Evolutionary conservation across 2,888 invertebrate genomes (phyloP), one percentile per base, ranked within the genome.

Genomic region (Caradrina kadenii): DNA sequence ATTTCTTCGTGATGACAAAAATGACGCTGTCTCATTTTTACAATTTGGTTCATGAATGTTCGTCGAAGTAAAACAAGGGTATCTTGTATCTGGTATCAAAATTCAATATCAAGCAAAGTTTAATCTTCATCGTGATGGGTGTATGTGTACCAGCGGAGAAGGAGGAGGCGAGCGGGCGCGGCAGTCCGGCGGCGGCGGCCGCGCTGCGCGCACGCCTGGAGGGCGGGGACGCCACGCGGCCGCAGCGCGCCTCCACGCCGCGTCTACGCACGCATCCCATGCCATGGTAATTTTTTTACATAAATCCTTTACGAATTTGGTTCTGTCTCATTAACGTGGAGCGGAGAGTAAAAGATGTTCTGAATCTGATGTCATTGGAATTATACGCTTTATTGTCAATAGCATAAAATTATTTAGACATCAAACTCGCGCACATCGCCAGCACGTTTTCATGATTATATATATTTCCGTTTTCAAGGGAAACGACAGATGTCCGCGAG

Each of bases 401-500:
- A 45, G 17, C 17, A 39, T 39, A 39, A 11, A 39, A 35, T 35
- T 6, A 8, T 35, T 35, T 6, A 1, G 35, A 13, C 39, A 39
- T 39, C 10, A 39, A 39, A 11, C 11, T 10, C 13, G 4, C 13
- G 3, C 39, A 0, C 2, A 39, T 13, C 2, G 7, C 13, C 2
- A 39, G 39, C 39, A 39, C 35, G 35, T 8, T 35, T 0, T 63
- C 8, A 26, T 26, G 26, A 3, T 26, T 26, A 26, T 26, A 26
- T 26, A 26, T 26, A 26, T 15, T 15, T 55, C 3, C 1, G 7
- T 15, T 42, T 64, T 21, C 2, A 8, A 78, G 97, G 93, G 96
- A 97, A 82, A 97, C 97, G 67, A 97, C 97, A 84, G 98, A 98
- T 69, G 97, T 99, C 83, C 96, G 96, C 0, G 97, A 98, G 78